Conservation (phyloP, 2,113 vertebrate species). For the Willisornis vidua region DNA sequence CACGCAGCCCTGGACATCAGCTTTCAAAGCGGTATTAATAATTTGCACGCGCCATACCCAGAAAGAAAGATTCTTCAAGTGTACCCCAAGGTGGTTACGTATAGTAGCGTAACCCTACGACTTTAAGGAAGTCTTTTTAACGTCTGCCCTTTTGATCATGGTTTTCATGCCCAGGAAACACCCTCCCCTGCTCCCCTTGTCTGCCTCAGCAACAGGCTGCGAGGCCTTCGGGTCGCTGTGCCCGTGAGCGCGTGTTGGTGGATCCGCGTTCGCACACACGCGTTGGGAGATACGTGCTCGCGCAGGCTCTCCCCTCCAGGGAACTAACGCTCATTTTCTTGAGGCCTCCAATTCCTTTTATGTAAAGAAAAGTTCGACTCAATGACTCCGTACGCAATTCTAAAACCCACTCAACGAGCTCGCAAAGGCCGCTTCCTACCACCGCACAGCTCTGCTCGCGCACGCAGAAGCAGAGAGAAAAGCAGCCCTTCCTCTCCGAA, state of each 20-base stretch:
- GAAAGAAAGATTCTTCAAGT: not conserved
- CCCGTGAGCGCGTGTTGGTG: not conserved
- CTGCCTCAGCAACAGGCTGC: not conserved
- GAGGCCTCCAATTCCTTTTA: slow-evolving; percentile 31
- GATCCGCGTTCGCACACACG: not conserved
- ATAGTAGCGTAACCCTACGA: rapidly evolving
- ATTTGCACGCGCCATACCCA: not conserved
- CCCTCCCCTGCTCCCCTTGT: not conserved
- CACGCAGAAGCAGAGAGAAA: not conserved
- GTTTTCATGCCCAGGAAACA: not conserved
- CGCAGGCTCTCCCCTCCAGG: not conserved
- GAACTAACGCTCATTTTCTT: not conserved
- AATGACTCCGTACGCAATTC: not conserved
- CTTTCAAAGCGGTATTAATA: not conserved
- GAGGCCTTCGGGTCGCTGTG: not conserved
- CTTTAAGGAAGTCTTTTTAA: slow-evolving; percentile 2
- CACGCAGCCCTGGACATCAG: not conserved
- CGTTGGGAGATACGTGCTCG: not conserved
- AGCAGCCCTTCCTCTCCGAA: not conserved
- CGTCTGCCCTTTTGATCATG: not conserved
- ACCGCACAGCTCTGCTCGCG: rapidly evolving
- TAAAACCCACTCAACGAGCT: not conserved
- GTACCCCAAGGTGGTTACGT: rapidly evolving
- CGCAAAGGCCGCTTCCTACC: not conserved
- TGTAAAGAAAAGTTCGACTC: not conserved